Evolutionary conservation across 2,888 invertebrate genomes (phyloP).

Genomic region (Desoria tigrina): DNA sequence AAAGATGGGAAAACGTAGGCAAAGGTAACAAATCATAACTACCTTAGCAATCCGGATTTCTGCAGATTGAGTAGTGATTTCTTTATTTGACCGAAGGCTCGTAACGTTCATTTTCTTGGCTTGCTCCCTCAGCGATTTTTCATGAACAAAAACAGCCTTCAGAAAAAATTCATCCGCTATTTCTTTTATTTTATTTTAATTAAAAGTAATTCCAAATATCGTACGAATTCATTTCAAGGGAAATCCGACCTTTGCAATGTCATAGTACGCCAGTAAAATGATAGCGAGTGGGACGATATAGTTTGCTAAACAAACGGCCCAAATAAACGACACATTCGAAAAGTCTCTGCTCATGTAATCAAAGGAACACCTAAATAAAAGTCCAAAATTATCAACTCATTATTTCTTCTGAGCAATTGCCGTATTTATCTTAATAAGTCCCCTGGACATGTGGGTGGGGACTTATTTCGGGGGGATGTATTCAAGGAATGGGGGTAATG

Average conservation of each 20-base stretch:
- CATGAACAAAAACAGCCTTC: conserved; percentile 37
- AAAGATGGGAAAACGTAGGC: too few species aligned
- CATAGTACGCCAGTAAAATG: conserved; percentile 85
- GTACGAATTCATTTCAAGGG: neutral
- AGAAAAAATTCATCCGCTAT: conserved; percentile 11
- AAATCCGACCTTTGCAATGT: conserved; percentile 68
- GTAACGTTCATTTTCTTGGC: conserved; percentile 46
- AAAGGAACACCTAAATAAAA: conserved; percentile 69
- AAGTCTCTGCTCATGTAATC: conserved; percentile 77
- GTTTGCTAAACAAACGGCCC: conserved; percentile 73
- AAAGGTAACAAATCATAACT: conserved; percentile 21
- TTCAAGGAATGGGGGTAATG: neutral
- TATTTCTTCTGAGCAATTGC: neutral
- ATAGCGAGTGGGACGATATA: conserved; percentile 75
- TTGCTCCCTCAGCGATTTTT: conserved; percentile 35
- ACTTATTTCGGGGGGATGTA: too few species aligned
- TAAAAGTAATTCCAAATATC: neutral
- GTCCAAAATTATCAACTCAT: neutral
- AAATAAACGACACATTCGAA: conserved; percentile 75
- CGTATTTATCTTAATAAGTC: neutral
- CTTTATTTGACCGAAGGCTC: conserved; percentile 63
- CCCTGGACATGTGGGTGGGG: neutral
- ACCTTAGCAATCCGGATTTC: conserved; percentile 84
- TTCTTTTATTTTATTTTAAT: neutral
- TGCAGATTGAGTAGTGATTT: conserved; percentile 72